phyloP scores from a whole-genome alignment of 2,113 vertebrate genomes.

The Tyrannus savana region DNA sequence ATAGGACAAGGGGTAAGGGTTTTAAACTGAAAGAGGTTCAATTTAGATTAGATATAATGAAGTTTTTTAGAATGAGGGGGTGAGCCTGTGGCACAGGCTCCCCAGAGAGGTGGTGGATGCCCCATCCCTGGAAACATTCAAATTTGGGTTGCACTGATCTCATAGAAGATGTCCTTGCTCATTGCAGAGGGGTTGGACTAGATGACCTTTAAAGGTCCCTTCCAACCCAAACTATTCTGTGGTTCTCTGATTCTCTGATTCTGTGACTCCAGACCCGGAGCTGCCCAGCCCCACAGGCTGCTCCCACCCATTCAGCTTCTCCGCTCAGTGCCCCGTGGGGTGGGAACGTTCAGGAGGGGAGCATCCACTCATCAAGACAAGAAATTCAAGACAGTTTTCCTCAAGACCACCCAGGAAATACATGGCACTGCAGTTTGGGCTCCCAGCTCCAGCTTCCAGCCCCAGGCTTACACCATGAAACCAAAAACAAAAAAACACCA shows the following conservation, averaged over 20 bases:
- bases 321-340: fast-evolving
- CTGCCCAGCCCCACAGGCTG: not conserved
- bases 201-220: not conserved
- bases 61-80: not conserved
- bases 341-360: not conserved
- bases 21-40: not conserved
- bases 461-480: not conserved
- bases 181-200: not conserved
- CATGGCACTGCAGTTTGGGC: not conserved
- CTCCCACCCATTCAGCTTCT: not conserved
- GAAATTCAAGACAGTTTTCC: not conserved
- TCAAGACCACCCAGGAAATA: constrained; percentile 22
- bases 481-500: not conserved
- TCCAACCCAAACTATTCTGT: not conserved
- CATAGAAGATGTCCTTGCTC: not conserved
- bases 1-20: not conserved
- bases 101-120: not conserved
- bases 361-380: not conserved
- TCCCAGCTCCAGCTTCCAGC: not conserved
- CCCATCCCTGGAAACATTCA: not conserved
- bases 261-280: not conserved
- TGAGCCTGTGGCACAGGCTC: not conserved
- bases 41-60: not conserved
- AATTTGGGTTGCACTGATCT: not conserved
- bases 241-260: not conserved